Evolutionary conservation across 2,888 invertebrate species (phyloP).

Genomic region (Elysia crispata): DNA sequence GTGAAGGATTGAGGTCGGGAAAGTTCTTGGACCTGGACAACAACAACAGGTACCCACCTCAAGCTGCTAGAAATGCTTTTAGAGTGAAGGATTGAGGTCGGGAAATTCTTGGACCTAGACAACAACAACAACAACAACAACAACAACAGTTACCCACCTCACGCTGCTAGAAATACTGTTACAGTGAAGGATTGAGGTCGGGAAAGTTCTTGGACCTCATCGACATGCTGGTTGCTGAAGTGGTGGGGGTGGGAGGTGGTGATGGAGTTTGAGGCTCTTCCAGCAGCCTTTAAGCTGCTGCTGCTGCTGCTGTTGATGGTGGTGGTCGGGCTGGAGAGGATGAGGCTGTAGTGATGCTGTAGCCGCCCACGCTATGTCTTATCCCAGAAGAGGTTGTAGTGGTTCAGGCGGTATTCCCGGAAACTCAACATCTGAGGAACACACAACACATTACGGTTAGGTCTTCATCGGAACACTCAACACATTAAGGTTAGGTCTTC

Average conservation of each 20-base stretch:
- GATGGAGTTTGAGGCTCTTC: too few species aligned
- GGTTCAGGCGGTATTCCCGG: slow-evolving; percentile 36
- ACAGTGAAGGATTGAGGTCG: slow-evolving; percentile 48
- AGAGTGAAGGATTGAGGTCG: slow-evolving; percentile 48
- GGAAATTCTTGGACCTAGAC: slow-evolving; percentile 46
- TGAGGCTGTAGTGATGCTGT: neutral
- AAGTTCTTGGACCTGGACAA: neutral
- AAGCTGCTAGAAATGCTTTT: neutral
- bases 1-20: too few species aligned
- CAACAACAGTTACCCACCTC: slow-evolving; percentile 26
- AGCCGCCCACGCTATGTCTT: slow-evolving; percentile 37
- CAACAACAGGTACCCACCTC: slow-evolving; percentile 27
- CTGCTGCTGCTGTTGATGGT: neutral
- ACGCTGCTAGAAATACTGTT: neutral
- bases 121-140: neutral
- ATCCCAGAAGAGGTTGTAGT: slow-evolving; percentile 47
- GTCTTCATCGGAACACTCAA: neutral
- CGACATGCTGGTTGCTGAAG: slow-evolving; percentile 42
- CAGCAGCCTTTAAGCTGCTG: neutral
- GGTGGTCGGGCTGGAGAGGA: neutral
- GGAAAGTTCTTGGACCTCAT: slow-evolving; percentile 49
- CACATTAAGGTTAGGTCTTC: too few species aligned
- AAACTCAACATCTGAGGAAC: slow-evolving; percentile 44
- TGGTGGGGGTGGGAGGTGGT: neutral
- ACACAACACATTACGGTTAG: neutral